phyloP scores from a whole-genome alignment of 2,113 vertebrate genomes.

The Sterrhoptilus dennistouni region DNA sequence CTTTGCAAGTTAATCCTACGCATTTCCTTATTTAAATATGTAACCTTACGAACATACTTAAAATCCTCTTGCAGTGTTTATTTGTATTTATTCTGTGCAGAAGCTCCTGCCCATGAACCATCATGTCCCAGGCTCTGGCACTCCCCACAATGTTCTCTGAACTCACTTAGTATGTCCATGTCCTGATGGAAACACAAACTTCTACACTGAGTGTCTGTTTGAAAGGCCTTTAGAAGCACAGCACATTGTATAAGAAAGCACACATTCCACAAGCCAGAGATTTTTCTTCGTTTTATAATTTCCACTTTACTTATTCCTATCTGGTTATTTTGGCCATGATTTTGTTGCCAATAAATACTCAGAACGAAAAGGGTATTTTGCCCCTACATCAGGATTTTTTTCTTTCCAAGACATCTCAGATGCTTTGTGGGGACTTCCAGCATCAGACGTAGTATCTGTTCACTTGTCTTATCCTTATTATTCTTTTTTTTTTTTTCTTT shows the following conservation, averaged over 20 bases:
- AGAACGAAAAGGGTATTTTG: not conserved
- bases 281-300: not conserved
- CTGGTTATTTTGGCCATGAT: not conserved
- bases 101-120: not conserved
- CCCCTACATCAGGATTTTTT: not conserved
- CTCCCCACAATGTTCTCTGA: not conserved
- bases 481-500: not conserved
- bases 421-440: not conserved
- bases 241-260: not conserved
- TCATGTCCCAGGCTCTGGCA: not conserved
- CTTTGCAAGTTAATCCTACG: not conserved
- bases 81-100: too few species aligned
- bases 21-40: not conserved
- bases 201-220: not conserved
- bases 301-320: not conserved
- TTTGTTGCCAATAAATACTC: not conserved
- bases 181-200: not conserved
- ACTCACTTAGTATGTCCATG: not conserved
- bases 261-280: not conserved
- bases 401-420: not conserved
- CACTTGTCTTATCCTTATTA: not conserved
- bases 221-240: not conserved
- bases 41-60: not conserved
- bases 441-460: rapidly evolving
- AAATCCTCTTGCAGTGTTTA: not conserved